Base-by-base conservation (phyloP, 2,113 vertebrate genomes). In the Rhegmatorhina hoffmannsi region DNA sequence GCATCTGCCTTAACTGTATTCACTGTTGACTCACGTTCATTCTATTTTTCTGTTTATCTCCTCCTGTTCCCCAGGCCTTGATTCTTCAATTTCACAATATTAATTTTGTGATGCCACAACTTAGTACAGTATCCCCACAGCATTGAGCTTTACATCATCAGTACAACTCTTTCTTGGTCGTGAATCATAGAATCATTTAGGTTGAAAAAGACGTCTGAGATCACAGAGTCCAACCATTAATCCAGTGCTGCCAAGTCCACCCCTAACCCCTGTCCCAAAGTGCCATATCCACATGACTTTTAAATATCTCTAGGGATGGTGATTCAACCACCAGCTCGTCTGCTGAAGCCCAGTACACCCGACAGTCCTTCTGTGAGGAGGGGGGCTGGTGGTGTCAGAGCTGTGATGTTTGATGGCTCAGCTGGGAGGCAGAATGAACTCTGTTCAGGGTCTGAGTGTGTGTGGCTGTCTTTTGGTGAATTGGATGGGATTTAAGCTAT, bases 401-500 rank as follows among this genome's bases (percentile, higher is more conserved):
- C 40, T 40, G 40, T 40, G 40, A 36, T 36, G 23, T 46, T 47
- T 18, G 28, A 12, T 67, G n/a, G 68, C 43, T 53, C n/a, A 28
- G 6, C 17, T 17, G 6, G 53, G 36, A n/a, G 31, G 31, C 16
- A 31, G 31, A 73, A 43, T 25, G 13, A 43, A 17, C 23, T 38
- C 23, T 56, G 8, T 0, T 5, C 29, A 28, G 31, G n/a, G 31
- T 44, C 24, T 1, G 0, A 18, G 7, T 7, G 7, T 14, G 8
- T 50, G 20, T 2, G 1, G 8, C 44, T 0, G 0, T 55, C 9
- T 49, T 15, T 17, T 68, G 53, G 63, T 15, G 56, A 28, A 8
- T 3, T 23, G n/a, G 13, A 13, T 52, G 47, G 53, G 17, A 31
- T 87, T 74, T 47, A 43, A 63, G 46, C 31, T 14, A 8, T 4